Evolutionary conservation across 2,797 vertebrate genomes (phyloP).

Genomic region (Lepus townsendii): DNA sequence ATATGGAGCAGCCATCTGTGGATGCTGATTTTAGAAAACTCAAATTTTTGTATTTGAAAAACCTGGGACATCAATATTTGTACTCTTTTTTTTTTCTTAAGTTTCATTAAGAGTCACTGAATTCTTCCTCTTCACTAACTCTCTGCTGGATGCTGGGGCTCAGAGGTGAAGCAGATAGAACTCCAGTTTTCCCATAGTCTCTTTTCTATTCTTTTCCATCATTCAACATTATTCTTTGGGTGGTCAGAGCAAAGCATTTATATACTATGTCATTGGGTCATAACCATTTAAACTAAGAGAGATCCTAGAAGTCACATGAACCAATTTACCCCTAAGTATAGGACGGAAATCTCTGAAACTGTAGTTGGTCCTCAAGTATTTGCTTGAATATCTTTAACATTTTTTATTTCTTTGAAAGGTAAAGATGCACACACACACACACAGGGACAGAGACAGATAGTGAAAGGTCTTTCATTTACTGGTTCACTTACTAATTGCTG

Average conservation of each 20-base stretch:
- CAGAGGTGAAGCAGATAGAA: not conserved
- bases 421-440: too few species aligned
- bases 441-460: too few species aligned
- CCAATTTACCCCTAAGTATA: not conserved
- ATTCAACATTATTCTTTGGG: not conserved
- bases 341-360: not conserved
- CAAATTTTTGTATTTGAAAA: constrained; percentile 57
- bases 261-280: not conserved
- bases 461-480: too few species aligned
- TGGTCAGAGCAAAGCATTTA: not conserved
- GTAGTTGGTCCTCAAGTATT: not conserved
- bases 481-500: too few species aligned
- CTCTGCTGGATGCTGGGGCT: not conserved
- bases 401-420: too few species aligned
- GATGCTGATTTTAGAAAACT: constrained; percentile 55
- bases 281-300: constrained; percentile 14
- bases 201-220: not conserved
- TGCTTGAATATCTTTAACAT: not conserved
- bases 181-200: not conserved
- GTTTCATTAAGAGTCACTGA: constrained; percentile 73
- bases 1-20: constrained; percentile 11
- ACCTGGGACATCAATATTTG: constrained; percentile 65
- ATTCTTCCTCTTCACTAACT: not conserved
- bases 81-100: constrained; percentile 42
- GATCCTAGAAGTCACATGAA: not conserved